Conservation (phyloP, 2,113 vertebrate genomes). For the Herpetotheres cachinnans region DNA sequence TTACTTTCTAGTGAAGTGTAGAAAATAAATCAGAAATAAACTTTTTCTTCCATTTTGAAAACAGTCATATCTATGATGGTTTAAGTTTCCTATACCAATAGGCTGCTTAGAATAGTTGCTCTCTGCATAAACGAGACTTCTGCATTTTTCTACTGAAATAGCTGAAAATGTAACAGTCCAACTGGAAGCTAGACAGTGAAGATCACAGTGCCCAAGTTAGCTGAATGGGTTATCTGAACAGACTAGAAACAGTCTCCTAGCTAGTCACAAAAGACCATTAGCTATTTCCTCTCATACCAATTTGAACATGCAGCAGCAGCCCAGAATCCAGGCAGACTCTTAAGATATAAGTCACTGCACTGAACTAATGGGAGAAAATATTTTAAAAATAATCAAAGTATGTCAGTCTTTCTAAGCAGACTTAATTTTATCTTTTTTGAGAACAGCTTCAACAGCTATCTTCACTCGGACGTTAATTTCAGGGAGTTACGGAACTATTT, state of each 20-base stretch:
- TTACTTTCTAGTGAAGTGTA: not conserved
- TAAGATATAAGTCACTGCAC: not conserved
- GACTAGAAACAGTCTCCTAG: not conserved
- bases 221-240: not conserved
- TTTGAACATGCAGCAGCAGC: not conserved
- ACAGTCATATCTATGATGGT: not conserved
- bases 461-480: not conserved
- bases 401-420: not conserved
- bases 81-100: not conserved
- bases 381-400: not conserved
- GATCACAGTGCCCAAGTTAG: not conserved
- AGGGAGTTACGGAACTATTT: not conserved
- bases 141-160: not conserved
- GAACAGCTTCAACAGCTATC: not conserved
- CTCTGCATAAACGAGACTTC: not conserved
- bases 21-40: not conserved
- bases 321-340: not conserved
- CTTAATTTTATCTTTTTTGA: not conserved
- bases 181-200: not conserved
- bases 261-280: not conserved
- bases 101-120: not conserved
- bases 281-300: not conserved
- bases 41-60: not conserved
- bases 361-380: not conserved
- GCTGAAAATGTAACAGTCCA: not conserved